phyloP scores from a whole-genome alignment of 2,797 vertebrate genomes.

The Lagocephalus sceleratus region DNA sequence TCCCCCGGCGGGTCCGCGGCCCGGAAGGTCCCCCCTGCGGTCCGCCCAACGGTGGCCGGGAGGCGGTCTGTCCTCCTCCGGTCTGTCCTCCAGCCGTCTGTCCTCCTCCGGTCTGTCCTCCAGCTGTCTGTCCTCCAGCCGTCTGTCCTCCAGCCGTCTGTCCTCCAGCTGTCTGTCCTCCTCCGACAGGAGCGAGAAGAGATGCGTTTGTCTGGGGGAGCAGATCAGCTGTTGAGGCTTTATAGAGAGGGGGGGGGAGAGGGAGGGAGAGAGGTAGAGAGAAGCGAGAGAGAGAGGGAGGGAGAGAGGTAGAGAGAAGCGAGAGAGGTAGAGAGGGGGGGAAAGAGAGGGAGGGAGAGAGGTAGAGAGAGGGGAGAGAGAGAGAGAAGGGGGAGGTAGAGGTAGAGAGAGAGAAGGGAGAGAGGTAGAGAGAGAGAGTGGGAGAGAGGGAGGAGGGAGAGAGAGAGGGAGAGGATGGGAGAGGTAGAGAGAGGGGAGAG shows the following conservation, averaged over 20 bases:
- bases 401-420: slow-evolving; percentile 11
- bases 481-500: slow-evolving; percentile 16
- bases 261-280: slow-evolving; percentile 14
- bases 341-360: not conserved
- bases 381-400: too few relatives aligned
- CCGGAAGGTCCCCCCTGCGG: slow-evolving; percentile 17
- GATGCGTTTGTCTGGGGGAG: slow-evolving; percentile 9
- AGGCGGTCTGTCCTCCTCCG: slow-evolving; percentile 23
- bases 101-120: slow-evolving; percentile 12
- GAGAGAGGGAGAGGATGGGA: slow-evolving; percentile 7
- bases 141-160: slow-evolving; percentile 1
- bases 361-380: not conserved
- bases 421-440: slow-evolving; percentile 8
- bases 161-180: slow-evolving; percentile 5
- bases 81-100: not conserved
- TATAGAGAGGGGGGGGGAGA: slow-evolving; percentile 26
- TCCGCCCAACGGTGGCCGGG: slow-evolving; percentile 11
- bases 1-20: too few relatives aligned
- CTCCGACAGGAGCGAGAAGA: slow-evolving; percentile 26
- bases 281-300: not conserved
- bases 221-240: slow-evolving; percentile 68
- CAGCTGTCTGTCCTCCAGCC: not conserved
- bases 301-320: not conserved
- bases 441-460: slow-evolving; percentile 7
- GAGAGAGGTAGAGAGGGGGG: not conserved